Conservation (phyloP, 2,888 invertebrate species). For the Cephus spinipes region DNA sequence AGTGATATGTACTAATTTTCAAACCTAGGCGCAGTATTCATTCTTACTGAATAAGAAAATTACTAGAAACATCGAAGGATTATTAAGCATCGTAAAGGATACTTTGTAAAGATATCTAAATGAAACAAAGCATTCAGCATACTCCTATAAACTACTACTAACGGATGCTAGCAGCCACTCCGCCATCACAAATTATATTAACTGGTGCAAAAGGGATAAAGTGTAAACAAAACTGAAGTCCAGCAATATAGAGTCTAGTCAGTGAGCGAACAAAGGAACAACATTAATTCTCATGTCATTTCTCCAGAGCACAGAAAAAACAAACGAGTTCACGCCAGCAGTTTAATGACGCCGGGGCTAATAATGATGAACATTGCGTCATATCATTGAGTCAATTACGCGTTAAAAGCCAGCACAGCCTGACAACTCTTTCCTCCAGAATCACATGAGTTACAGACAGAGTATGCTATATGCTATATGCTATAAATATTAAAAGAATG, state of each 20-base stretch:
- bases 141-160: neutral
- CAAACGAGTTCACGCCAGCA: neutral
- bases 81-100: neutral
- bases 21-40: neutral
- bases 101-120: neutral
- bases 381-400: neutral
- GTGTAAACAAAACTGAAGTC: neutral
- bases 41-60: neutral
- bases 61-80: neutral
- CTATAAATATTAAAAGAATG: neutral
- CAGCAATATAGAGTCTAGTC: neutral
- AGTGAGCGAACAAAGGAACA: neutral
- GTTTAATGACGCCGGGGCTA: neutral
- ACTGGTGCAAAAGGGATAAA: neutral
- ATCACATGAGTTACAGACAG: neutral
- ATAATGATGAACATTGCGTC: neutral
- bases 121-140: neutral
- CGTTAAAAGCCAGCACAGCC: neutral
- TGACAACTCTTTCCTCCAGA: neutral
- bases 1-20: neutral
- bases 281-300: neutral
- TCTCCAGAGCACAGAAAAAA: neutral
- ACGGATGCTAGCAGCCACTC: neutral
- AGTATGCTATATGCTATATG: neutral
- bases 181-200: neutral